Conservation (phyloP, 30 jellyfish, hydroid and myxozoan genomes). For the Chrysaora quinquecirrha region DNA sequence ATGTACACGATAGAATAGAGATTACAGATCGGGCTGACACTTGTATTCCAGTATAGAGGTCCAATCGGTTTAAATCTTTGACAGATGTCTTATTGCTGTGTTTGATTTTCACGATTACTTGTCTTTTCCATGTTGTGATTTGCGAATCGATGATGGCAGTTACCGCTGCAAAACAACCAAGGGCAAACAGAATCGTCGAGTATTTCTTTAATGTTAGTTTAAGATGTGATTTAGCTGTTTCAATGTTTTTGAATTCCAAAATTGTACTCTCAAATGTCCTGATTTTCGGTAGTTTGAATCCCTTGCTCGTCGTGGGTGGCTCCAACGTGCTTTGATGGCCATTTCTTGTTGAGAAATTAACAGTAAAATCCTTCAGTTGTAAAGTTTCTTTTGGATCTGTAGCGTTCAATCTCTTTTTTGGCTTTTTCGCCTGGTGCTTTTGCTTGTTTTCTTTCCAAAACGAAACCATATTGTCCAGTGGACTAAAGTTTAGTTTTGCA, state of each 20-base stretch:
- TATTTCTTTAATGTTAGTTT: conserved; percentile 64
- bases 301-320: conserved; percentile 21
- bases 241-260: conserved; percentile 70
- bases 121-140: conserved; percentile 70
- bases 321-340: conserved; percentile 49
- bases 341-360: conserved; percentile 40
- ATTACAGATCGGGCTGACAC: conserved; percentile 68
- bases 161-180: conserved; percentile 76
- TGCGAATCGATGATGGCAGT: conserved; percentile 81
- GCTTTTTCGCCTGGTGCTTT: not conserved
- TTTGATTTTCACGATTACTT: not conserved
- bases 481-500: not conserved
- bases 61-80: conserved; percentile 39
- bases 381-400: not conserved
- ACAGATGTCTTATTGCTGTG: conserved; percentile 14
- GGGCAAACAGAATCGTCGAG: conserved; percentile 82
- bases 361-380: conserved; percentile 26
- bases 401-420: not conserved
- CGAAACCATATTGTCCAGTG: not conserved
- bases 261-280: conserved; percentile 62
- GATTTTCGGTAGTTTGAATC: conserved; percentile 29
- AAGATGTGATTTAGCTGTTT: conserved; percentile 81
- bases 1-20: conserved; percentile 63
- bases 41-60: conserved; percentile 68
- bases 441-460: not conserved